A percentile compares a stretch with the other conserved stretches of the same genome.
These are phyloP conservation scores for Xenopus borealis DNA, from an alignment of 2,113 vertebrate species.

Conservation along the genomic window DNA sequence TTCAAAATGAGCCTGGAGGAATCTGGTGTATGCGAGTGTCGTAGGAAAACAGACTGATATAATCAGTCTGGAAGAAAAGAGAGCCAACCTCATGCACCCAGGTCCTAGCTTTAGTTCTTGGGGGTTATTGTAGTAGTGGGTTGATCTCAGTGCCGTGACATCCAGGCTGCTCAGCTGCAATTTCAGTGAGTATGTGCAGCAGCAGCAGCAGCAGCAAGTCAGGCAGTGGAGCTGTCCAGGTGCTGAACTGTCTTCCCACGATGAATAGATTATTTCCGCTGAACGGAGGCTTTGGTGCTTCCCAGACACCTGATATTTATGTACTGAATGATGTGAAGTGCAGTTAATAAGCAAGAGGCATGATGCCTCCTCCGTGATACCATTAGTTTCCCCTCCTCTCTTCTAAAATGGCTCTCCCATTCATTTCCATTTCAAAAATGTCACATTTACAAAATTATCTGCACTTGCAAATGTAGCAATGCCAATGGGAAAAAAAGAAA, in stretches of 20 bases:
- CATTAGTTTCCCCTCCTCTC: neutral
- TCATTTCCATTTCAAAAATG: constrained; percentile 15
- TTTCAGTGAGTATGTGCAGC: neutral
- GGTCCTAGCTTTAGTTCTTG: too few relatives aligned
- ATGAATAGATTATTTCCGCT: neutral
- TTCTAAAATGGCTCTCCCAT: neutral
- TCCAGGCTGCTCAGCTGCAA: too few relatives aligned
- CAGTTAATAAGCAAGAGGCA: neutral
- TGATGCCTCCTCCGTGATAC: neutral
- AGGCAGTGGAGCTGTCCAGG: neutral
- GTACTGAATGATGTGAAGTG: neutral
- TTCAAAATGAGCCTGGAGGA: too few relatives aligned
- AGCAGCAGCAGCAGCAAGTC: neutral
- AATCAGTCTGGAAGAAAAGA: too few relatives aligned
- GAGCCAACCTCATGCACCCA: too few relatives aligned
- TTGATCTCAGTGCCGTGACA: too few relatives aligned
- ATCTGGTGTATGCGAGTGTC: too few relatives aligned
- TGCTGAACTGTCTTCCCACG: neutral
- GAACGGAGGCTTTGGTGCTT: neutral
- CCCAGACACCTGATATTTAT: neutral
- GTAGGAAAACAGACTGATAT: too few relatives aligned
- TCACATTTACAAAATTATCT: constrained; percentile 14
- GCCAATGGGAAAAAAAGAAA: neutral
- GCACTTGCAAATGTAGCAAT: neutral
- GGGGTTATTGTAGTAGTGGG: too few relatives aligned